Evolutionary conservation across 2,797 vertebrate genomes (phyloP).

Genomic region (Hypotaenidia philippensis): DNA sequence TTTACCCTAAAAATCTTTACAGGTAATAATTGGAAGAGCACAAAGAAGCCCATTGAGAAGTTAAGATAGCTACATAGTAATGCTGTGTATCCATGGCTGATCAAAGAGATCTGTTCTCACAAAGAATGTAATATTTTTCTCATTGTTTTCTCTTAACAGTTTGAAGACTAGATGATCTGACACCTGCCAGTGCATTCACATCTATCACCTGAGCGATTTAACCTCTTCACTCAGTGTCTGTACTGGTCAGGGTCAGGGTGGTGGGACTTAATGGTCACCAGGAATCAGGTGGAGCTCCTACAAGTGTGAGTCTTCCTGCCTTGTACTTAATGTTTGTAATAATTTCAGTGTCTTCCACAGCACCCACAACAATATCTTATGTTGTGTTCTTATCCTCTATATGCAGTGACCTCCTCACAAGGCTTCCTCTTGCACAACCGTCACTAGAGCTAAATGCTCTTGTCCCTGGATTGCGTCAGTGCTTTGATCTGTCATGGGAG

Average conservation of each 20-base stretch:
- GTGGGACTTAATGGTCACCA: background rate
- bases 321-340: background rate
- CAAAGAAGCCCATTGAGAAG: rapidly evolving
- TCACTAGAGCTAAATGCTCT: background rate
- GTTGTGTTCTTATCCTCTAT: background rate
- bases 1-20: background rate
- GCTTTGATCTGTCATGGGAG: background rate
- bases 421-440: background rate
- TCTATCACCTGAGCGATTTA: background rate
- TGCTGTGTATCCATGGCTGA: rapidly evolving
- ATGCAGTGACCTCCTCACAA: background rate
- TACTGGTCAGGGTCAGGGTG: background rate
- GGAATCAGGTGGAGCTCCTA: background rate
- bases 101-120: background rate
- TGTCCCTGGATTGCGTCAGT: background rate
- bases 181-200: background rate
- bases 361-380: background rate
- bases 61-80: rapidly evolving
- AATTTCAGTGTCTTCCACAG: background rate
- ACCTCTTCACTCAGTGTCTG: background rate
- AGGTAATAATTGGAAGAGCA: background rate
- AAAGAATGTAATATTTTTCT: background rate
- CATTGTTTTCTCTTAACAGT: background rate
- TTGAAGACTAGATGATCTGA: background rate
- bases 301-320: too few species aligned